Evolutionary conservation across 2,888 invertebrate genomes (phyloP).

Genomic region (Linnaemya vulpina): DNA sequence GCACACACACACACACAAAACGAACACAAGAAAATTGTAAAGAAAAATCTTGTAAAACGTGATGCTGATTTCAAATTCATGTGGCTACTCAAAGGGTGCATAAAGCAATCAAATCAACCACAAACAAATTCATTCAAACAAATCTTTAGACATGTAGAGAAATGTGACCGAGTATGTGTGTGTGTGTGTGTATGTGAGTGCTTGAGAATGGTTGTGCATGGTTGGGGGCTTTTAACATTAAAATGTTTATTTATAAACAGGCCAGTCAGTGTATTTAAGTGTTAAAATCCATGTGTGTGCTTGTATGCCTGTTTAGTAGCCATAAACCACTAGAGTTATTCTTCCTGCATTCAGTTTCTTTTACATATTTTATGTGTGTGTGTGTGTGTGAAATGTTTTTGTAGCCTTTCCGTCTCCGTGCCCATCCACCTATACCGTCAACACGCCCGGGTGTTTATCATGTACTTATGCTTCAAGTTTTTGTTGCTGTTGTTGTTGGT

Average conservation of each 20-base stretch:
- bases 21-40: neutral
- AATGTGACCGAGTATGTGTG: neutral
- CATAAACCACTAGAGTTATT: conserved; percentile 51
- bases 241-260: conserved; percentile 49
- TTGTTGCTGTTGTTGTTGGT: neutral
- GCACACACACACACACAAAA: neutral
- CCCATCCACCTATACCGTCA: neutral
- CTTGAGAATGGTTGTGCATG: neutral
- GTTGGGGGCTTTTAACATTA: conserved; percentile 1
- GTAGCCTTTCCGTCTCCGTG: neutral
- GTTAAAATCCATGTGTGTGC: neutral
- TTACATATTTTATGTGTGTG: conserved; percentile 37
- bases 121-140: conserved; percentile 75
- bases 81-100: conserved; percentile 81
- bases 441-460: conserved; percentile 63
- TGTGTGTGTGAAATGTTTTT: conserved; percentile 28
- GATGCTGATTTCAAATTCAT: conserved; percentile 79
- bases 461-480: conserved; percentile 54
- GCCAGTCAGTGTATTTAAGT: conserved; percentile 36
- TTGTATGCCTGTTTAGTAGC: conserved; percentile 9
- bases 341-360: conserved; percentile 57
- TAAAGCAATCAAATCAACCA: conserved; percentile 82
- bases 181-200: neutral
- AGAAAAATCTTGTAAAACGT: conserved; percentile 64
- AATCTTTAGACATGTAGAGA: conserved; percentile 46